A percentile compares a stretch with the other conserved stretches of the same genome.
Evolutionary conservation across 2,113 vertebrate genomes (phyloP).

Genomic region (Syngnathus scovelli): DNA sequence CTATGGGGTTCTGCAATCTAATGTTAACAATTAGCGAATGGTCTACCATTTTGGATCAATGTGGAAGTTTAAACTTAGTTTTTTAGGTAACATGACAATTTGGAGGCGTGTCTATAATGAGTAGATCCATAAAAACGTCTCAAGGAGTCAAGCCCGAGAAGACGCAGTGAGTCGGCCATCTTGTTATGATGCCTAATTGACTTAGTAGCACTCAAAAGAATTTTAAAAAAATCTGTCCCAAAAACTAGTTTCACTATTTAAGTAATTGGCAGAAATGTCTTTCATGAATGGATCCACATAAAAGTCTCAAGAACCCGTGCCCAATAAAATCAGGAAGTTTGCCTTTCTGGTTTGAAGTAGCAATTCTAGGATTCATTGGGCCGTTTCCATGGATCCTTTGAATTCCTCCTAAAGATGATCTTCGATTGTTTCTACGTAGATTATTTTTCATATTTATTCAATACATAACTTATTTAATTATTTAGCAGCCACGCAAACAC

Average conservation of each 20-base stretch:
- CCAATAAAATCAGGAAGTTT: background rate
- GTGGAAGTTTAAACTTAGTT: background rate
- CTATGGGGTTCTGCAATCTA: no score
- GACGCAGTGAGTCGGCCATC: background rate
- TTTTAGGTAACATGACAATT: background rate
- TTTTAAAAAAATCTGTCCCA: no score
- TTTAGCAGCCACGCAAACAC: constrained; percentile 32
- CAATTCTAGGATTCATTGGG: background rate
- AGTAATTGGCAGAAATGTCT: background rate
- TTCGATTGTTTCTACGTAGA: background rate
- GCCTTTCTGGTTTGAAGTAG: background rate
- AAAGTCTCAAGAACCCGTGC: background rate
- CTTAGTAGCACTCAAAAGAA: no score
- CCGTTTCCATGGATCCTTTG: background rate
- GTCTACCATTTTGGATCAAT: background rate
- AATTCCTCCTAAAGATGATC: background rate
- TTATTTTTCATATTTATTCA: background rate
- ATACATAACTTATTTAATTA: constrained; percentile 12
- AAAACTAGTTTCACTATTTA: no score
- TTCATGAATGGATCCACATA: background rate
- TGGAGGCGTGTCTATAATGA: background rate
- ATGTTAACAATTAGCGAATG: no score
- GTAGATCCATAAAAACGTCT: background rate
- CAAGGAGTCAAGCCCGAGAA: background rate
- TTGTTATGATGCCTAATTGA: background rate